A percentile compares a stretch with the other conserved stretches of the same genome.
phyloP scores from a whole-genome alignment of 2,113 vertebrate genomes.

The Hippotragus niger region DNA sequence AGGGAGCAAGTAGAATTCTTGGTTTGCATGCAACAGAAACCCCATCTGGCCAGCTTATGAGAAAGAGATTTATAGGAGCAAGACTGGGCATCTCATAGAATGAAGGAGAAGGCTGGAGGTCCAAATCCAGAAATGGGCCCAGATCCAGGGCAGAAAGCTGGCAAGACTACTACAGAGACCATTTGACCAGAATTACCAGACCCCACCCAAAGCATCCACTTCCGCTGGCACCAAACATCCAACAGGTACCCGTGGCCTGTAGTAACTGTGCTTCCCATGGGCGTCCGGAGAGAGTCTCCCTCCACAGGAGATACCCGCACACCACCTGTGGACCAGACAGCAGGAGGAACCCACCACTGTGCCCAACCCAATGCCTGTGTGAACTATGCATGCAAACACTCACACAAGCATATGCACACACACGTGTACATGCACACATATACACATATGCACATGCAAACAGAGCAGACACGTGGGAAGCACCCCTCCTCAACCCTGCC shows the following conservation, averaged over 20 bases:
- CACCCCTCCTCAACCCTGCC: fast-evolving
- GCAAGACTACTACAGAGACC: not conserved
- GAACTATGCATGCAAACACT: not conserved
- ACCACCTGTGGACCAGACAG: not conserved
- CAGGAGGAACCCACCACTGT: not conserved
- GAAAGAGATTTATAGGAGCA: not conserved
- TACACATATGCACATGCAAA: not conserved
- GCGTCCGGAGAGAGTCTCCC: not conserved
- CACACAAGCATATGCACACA: fast-evolving
- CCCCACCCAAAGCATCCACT: not conserved
- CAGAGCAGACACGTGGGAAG: not conserved
- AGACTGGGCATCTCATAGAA: not conserved
- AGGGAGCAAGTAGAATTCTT: not conserved
- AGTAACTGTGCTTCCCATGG: not conserved
- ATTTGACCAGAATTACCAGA: not conserved
- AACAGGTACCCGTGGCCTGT: fast-evolving
- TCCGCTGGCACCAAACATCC: not conserved
- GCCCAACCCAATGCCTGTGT: not conserved
- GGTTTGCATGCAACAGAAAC: not conserved
- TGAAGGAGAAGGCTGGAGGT: not conserved
- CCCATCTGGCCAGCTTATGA: not conserved
- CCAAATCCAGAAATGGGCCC: not conserved
- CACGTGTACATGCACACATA: not conserved
- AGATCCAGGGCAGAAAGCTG: not conserved
- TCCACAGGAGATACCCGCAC: not conserved